Evolutionary conservation across 2,888 invertebrate genomes (phyloP).

Genomic region (Cepaea hortensis): DNA sequence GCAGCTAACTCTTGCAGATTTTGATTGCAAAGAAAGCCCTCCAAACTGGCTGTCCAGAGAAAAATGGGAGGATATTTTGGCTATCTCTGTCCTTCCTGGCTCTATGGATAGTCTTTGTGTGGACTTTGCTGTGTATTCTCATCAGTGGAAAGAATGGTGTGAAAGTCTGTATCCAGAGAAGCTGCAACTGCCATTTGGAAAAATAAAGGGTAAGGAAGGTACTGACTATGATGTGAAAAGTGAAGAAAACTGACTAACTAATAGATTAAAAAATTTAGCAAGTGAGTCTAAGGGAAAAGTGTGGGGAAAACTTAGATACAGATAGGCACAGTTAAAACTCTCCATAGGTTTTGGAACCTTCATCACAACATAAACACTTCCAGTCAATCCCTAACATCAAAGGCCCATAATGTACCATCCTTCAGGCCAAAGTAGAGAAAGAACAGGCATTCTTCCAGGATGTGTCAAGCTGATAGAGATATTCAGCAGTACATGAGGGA

Average conservation of each 20-base stretch:
- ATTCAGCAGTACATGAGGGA: no score
- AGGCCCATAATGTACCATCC: no score
- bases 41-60: constrained; percentile 73
- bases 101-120: constrained; percentile 74
- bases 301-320: no score
- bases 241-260: constrained; percentile 19
- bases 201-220: neutral
- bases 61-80: constrained; percentile 75
- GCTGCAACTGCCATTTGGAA: constrained; percentile 60
- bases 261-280: constrained; percentile 9
- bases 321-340: no score
- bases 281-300: neutral
- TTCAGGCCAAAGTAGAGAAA: no score
- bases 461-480: no score
- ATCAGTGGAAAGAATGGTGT: constrained; percentile 71
- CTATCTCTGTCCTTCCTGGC: constrained; percentile 74
- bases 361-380: no score
- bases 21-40: constrained; percentile 69
- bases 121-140: constrained; percentile 67
- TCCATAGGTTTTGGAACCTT: no score
- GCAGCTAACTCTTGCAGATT: constrained; percentile 73
- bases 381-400: no score
- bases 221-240: neutral
- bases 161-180: constrained; percentile 59
- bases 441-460: no score